Conservation (phyloP, 92 coral and sea anemone genomes). For the Phenganax subtilis region DNA sequence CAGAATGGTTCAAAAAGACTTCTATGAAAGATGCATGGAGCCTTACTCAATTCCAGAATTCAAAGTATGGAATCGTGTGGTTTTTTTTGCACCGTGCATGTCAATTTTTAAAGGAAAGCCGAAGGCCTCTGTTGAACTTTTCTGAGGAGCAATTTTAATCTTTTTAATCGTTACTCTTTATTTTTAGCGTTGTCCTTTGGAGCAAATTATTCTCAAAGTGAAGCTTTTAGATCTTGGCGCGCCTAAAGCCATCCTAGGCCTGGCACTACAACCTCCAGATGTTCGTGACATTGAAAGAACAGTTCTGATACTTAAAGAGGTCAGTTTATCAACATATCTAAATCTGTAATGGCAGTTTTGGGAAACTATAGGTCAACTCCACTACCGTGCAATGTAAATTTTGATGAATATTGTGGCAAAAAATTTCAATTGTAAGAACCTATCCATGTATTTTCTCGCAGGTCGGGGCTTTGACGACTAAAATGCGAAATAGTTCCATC, state of each 20-base stretch:
- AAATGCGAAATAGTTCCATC: slow-evolving; percentile 66
- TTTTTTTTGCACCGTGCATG: neutral
- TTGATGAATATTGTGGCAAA: too few species aligned
- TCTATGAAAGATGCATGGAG: slow-evolving; percentile 67
- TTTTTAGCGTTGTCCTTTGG: slow-evolving; percentile 80
- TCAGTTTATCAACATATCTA: neutral
- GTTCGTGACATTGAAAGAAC: slow-evolving; percentile 81
- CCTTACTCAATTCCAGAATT: slow-evolving; percentile 89
- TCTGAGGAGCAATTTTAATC: neutral
- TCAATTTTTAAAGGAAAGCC: neutral
- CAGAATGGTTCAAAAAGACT: slow-evolving; percentile 70
- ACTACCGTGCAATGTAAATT: too few species aligned
- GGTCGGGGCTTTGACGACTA: slow-evolving; percentile 89
- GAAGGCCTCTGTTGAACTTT: neutral
- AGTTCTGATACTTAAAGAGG: slow-evolving; percentile 82
- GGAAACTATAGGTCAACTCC: neutral
- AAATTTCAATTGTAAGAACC: neutral
- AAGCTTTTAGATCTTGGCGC: slow-evolving; percentile 85
- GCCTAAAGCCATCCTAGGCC: slow-evolving; percentile 81
- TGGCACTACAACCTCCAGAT: slow-evolving; percentile 94
- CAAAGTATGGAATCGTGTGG: slow-evolving; percentile 57
- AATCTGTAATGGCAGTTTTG: neutral
- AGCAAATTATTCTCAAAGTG: slow-evolving; percentile 75
- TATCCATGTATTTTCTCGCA: slow-evolving; percentile 15
- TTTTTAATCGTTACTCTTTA: neutral